Percentiles rank a stretch among this genome's conserved stretches.
Conservation (phyloP, 2,113 vertebrate genomes). For the Pionites leucogaster region DNA sequence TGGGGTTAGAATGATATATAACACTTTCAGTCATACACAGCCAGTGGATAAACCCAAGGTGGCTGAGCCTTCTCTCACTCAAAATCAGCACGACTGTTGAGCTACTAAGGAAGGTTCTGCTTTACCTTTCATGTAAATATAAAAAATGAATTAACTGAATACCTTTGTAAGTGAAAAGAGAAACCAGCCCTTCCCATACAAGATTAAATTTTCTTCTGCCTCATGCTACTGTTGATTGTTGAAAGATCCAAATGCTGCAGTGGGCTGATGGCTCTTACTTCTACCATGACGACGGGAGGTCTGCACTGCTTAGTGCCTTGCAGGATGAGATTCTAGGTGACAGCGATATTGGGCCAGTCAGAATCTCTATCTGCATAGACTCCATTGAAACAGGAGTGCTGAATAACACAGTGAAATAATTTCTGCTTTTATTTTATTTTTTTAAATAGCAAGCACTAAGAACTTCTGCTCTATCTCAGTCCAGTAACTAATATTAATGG, state of each 20-base stretch:
- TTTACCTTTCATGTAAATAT: background rate
- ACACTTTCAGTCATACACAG: background rate
- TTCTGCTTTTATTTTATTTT: background rate
- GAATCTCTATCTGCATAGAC: background rate
- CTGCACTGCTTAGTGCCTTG: background rate
- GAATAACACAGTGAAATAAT: background rate
- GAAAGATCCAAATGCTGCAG: background rate
- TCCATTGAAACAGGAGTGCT: background rate
- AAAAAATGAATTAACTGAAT: background rate
- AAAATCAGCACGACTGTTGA: background rate
- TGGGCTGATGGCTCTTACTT: background rate
- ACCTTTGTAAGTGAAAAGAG: background rate
- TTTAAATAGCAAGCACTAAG: background rate
- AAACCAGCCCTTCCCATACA: background rate
- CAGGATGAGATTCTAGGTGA: background rate
- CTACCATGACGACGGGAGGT: rapidly evolving
- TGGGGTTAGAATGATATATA: background rate
- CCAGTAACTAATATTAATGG: background rate
- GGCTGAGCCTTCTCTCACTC: background rate
- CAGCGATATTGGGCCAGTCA: background rate
- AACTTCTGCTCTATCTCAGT: background rate
- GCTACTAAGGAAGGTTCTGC: background rate
- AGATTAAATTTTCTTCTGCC: background rate
- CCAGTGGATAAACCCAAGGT: background rate
- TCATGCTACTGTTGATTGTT: background rate